A percentile compares a stretch with the other conserved stretches of the same genome.
Evolutionary conservation across 2,113 vertebrate genomes (phyloP).

Genomic region (Anhinga rufa): DNA sequence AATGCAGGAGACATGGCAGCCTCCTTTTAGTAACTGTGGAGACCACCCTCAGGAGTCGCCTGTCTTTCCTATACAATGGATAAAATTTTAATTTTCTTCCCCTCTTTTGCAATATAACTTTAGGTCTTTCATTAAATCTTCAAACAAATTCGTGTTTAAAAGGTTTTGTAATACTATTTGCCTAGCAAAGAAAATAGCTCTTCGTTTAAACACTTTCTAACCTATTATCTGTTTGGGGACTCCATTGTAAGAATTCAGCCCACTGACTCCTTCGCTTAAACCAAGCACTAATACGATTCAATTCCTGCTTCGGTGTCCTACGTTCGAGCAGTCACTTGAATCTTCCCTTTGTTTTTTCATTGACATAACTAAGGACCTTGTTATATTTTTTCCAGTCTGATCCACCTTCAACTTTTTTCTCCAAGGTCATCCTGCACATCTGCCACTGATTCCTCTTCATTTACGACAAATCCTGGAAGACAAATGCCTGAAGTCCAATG

Average conservation of each 20-base stretch:
- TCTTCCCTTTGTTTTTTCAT: neutral
- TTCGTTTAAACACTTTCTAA: neutral
- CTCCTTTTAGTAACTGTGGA: neutral
- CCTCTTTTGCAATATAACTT: neutral
- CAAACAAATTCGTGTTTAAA: neutral
- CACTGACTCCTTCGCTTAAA: neutral
- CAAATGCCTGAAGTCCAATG: neutral
- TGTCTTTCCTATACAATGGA: neutral
- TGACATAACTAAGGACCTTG: neutral
- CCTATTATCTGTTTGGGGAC: neutral
- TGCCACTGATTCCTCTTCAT: too few species aligned
- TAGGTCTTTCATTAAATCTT: neutral
- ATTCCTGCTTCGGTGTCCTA: neutral
- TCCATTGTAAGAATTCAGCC: neutral
- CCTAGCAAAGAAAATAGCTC: neutral
- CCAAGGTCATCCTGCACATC: neutral
- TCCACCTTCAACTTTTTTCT: neutral
- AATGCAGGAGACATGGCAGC: neutral
- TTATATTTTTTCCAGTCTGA: neutral
- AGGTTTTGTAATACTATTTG: neutral
- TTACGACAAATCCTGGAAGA: neutral
- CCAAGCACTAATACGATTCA: neutral
- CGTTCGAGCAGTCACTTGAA: neutral
- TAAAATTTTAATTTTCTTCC: neutral
- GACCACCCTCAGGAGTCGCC: neutral